phyloP scores from a whole-genome alignment of 1,140 invertebrate genomes.

The Oscheius sp. region DNA sequence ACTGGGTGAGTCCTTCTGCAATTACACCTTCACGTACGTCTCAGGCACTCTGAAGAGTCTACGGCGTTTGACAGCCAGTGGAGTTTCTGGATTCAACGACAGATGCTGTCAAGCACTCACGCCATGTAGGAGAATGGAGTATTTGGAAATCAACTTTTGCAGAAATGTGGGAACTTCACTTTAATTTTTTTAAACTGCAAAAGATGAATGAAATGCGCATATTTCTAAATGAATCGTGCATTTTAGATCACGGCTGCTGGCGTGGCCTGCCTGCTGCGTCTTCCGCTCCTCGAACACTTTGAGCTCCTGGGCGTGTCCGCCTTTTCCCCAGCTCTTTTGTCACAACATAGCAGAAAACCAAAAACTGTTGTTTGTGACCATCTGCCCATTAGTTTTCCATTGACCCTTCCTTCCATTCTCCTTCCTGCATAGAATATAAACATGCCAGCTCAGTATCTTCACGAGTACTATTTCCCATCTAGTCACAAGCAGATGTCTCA shows the following conservation, averaged over 20 bases:
- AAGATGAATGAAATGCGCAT: neutral
- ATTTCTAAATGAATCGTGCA: neutral
- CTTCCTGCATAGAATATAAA: neutral
- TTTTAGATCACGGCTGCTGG: neutral
- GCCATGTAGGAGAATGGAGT: neutral
- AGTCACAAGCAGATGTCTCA: too few species aligned
- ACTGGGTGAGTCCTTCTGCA: neutral
- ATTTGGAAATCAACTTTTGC: slow-evolving; percentile 7
- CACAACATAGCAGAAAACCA: neutral
- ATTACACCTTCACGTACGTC: neutral
- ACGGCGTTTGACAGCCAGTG: neutral
- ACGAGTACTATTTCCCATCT: too few species aligned
- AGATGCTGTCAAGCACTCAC: neutral
- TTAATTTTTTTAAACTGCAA: neutral
- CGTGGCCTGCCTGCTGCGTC: neutral
- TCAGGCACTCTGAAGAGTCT: neutral
- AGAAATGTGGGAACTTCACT: neutral
- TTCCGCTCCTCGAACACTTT: neutral
- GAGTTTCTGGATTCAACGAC: neutral
- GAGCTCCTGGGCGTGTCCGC: neutral
- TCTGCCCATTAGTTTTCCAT: neutral
- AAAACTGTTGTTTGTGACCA: neutral
- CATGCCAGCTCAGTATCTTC: too few species aligned
- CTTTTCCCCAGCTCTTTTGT: neutral
- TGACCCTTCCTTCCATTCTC: neutral